Conservation (phyloP, 1,140 invertebrate genomes). For the Drosophila ananassae region DNA sequence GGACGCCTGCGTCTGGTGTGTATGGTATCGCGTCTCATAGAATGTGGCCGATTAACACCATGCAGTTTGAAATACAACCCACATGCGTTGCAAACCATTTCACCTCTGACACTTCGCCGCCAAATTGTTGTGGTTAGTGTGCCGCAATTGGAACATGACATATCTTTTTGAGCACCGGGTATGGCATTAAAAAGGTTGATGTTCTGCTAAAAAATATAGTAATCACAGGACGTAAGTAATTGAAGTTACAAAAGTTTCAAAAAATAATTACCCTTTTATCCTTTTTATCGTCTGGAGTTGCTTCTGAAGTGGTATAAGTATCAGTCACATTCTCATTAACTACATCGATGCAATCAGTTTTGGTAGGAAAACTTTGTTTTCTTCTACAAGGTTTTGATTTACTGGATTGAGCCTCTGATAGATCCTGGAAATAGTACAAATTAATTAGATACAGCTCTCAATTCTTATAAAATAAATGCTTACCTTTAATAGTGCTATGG, state of each 20-base stretch:
- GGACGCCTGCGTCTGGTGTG: conserved; percentile 97
- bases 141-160: conserved; percentile 92
- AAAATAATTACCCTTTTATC: conserved; percentile 59
- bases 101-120: conserved; percentile 93
- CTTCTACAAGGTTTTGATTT: conserved; percentile 75
- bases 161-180: conserved; percentile 86
- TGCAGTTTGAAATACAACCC: conserved; percentile 97
- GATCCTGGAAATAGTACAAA: conserved; percentile 43
- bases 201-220: conserved; percentile 33
- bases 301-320: conserved; percentile 48
- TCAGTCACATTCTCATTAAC: conserved; percentile 53
- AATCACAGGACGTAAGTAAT: neutral
- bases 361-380: conserved; percentile 82
- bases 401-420: conserved; percentile 64
- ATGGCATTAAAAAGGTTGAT: conserved; percentile 50
- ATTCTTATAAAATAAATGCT: neutral
- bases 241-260: neutral
- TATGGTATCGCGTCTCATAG: conserved; percentile 98
- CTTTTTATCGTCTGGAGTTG: conserved; percentile 57
- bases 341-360: conserved; percentile 66
- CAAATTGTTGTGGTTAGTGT: conserved; percentile 96
- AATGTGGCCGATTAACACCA: conserved; percentile 94
- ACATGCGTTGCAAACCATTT: conserved; percentile 98
- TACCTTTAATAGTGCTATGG: conserved; percentile 81
- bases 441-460: no score